Base-by-base conservation (phyloP, 2,797 vertebrate genomes). In the Apodemus agrarius region DNA sequence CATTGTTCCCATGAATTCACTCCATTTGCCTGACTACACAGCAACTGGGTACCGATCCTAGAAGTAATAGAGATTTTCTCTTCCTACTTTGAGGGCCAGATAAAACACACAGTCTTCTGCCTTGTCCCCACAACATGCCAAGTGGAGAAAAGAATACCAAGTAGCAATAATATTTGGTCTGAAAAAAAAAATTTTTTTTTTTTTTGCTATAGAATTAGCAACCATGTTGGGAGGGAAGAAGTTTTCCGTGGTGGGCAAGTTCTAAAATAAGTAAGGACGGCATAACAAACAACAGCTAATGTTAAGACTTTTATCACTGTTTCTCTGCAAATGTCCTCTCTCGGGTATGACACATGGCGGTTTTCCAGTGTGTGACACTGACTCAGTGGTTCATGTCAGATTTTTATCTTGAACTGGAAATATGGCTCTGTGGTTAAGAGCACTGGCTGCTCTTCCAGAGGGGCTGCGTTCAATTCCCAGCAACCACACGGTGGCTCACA, bases 301-400 rank as follows among this genome's bases (percentile, higher is more conserved):
- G 89, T 69, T 84, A 52, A 95, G 85, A 89, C n/a, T 84, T 75
- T 67, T 37, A 26, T 2, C 82, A 31, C 76, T 82, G 84, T 67
- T 93, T 93, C 87, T 83, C 75, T n/a, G 46, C 37, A 87, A 90
- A 85, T 13, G 76, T n/a, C 3, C 34, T 89, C 94, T 87, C 54
- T 84, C 49, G 2, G 49, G 40, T 46, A 75, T 6, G 54, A 16
- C 52, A 86, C 21, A n/a, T 86, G 96, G 59, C 72, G 92, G 95
- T 26, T 92, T 52, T 88, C 63, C 37, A 92, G 34, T 80, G 59
- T 86, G 22, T 85, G 54, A 96, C 89, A 94, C 21, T 75, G 72
- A 90, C 37, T 81, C 67, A 88, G 83, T 13, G 79, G 65, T 61
- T 92, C 85, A 52, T 46, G 83, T 65, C 91, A 93, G 95, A 96